phyloP scores from a whole-genome alignment of 2,113 vertebrate genomes.

The Pogona vitticeps region DNA sequence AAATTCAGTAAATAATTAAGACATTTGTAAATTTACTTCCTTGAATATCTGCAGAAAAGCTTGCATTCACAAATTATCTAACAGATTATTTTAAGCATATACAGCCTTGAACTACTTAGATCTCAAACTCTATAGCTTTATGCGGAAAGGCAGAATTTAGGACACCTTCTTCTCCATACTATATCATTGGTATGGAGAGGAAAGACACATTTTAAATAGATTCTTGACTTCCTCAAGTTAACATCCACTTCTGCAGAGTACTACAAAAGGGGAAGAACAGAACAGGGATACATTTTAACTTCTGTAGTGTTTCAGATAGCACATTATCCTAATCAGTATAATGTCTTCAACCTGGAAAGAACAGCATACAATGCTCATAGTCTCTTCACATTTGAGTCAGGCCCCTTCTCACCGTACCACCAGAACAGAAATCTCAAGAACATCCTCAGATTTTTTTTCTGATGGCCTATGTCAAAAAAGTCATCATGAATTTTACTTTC shows the following conservation, averaged over 20 bases:
- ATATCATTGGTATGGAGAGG: background rate
- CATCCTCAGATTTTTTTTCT: background rate
- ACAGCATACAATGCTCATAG: background rate
- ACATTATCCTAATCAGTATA: background rate
- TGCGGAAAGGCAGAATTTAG: background rate
- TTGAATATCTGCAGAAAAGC: background rate
- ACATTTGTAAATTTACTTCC: background rate
- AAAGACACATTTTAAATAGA: background rate
- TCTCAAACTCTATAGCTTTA: background rate
- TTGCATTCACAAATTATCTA: background rate
- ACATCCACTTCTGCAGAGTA: background rate
- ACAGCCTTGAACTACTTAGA: background rate
- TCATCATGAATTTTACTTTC: background rate
- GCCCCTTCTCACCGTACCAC: background rate
- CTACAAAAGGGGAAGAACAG: background rate
- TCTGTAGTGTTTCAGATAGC: slow-evolving; percentile 19
- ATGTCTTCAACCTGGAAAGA: background rate
- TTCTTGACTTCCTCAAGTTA: background rate
- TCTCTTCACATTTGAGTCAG: background rate
- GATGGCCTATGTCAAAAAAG: background rate
- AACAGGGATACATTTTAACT: background rate
- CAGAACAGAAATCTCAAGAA: background rate
- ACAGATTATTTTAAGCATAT: background rate
- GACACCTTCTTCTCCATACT: background rate
- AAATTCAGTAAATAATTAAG: background rate